These are phyloP conservation scores for Morpho achilles DNA, from an alignment of 2,888 invertebrate genomes.

Conservation along the genomic window DNA sequence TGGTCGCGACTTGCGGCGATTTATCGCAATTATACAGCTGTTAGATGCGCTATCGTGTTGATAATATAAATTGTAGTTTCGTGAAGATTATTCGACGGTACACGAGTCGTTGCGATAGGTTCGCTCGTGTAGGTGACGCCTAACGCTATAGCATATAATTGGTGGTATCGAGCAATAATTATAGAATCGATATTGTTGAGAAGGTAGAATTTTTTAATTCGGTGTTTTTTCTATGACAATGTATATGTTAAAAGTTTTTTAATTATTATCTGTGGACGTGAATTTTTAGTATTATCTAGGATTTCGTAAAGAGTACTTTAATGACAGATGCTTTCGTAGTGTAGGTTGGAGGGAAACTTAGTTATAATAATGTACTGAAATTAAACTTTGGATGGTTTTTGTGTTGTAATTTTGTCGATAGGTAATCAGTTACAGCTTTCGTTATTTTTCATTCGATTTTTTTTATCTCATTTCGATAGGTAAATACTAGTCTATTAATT, in stretches of 20 bases:
- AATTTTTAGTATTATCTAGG: slow-evolving; percentile 3
- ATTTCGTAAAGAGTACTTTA: neutral
- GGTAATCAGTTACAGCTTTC: neutral
- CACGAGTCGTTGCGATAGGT: too few species aligned
- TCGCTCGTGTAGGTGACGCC: too few species aligned
- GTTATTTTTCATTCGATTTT: neutral
- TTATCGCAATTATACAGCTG: too few species aligned
- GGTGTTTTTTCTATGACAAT: slow-evolving; percentile 12
- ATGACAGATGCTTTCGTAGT: slow-evolving; percentile 9
- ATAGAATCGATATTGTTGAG: slow-evolving; percentile 10
- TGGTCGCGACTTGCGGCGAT: neutral
- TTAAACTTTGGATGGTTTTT: too few species aligned
- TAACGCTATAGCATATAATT: neutral
- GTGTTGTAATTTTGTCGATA: too few species aligned
- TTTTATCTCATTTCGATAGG: neutral
- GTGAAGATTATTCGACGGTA: too few species aligned
- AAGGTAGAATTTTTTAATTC: slow-evolving; percentile 6
- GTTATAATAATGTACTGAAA: too few species aligned
- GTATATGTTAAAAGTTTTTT: slow-evolving; percentile 9
- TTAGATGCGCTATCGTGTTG: too few species aligned
- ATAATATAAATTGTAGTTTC: too few species aligned
- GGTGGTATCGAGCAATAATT: slow-evolving; percentile 22
- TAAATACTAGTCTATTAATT: neutral
- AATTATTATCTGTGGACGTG: slow-evolving; percentile 14
- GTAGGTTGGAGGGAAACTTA: neutral